Evolutionary conservation across 2,888 invertebrate species (phyloP), one percentile per base, ranked within the genome.

Genomic region (Azorinus chamasolen): DNA sequence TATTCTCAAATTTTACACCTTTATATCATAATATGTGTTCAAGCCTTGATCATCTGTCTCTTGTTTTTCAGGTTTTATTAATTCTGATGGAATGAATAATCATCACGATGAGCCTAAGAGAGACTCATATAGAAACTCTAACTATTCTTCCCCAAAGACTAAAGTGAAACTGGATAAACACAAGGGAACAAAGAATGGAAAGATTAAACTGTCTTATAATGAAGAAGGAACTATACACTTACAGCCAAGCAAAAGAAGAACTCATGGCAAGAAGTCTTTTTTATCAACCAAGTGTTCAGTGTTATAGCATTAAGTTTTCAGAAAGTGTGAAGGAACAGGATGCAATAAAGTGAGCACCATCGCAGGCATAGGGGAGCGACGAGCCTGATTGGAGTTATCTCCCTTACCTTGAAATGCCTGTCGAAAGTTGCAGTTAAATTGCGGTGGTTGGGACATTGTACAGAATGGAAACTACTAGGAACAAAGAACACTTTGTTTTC

Each of bases 211-310:
- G 59, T 79, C 81, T 55, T 78, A 83, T 57, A 79, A 83, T 50
- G 84, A 87, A 12, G 83, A 84, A 46, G 83, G 83, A 8, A 89
- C 89, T 2, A 89, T 92, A 54, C 88, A 80, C 53, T 78, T 92
- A 27, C 89, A 91, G 63, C 90, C 92, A 5, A 88, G 86, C 64
- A 90, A 89, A 79, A 76, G 88, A 79, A 69, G 90, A 59, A 90
- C 90, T 57, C 87, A 88, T 22, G 90, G 91, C 57, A 91, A 91
- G 77, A 91, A 91, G 63, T 83, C 88, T 6, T 64, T 87, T 25
- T 55, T 86, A 37, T 66, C 82, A 18, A 61, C 79, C 61, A 88
- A 86, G 73, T 91, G 91, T 85, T 75, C 77, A 50, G 70, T 91
- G 43, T 88, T 90, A 81, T 91, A 88, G 88, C 74, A 71, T 66